Conservation (phyloP, 2,888 invertebrate species). For the Eupithecia exiguata region DNA sequence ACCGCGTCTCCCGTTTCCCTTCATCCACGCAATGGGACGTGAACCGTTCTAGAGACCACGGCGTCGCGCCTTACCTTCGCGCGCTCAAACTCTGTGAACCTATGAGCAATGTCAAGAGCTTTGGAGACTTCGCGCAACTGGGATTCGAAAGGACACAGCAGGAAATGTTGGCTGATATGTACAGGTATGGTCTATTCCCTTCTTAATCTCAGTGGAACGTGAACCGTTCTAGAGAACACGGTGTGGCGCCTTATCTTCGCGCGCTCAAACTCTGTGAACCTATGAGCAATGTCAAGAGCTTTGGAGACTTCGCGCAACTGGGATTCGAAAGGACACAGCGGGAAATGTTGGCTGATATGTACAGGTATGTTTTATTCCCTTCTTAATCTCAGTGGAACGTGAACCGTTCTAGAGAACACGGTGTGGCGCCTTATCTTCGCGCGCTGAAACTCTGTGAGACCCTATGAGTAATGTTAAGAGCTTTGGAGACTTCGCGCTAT, state of each 20-base stretch:
- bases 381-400: constrained; percentile 76
- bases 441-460: constrained; percentile 87
- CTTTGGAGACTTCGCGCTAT: constrained; percentile 84
- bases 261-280: constrained; percentile 87
- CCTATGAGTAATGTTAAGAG: constrained; percentile 77
- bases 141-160: constrained; percentile 84
- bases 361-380: constrained; percentile 83
- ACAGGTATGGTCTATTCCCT: constrained; percentile 79
- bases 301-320: constrained; percentile 83
- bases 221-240: constrained; percentile 89
- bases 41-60: constrained; percentile 89
- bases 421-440: constrained; percentile 88
- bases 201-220: constrained; percentile 78
- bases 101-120: constrained; percentile 78
- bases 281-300: constrained; percentile 77
- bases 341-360: constrained; percentile 86
- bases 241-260: constrained; percentile 88
- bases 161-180: constrained; percentile 86
- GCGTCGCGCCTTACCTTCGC: constrained; percentile 88
- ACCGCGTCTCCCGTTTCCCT: constrained; percentile 84
- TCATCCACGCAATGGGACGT: constrained; percentile 78
- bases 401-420: constrained; percentile 89
- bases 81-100: constrained; percentile 87
- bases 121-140: constrained; percentile 83
- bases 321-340: constrained; percentile 84